A percentile compares a stretch with the other conserved stretches of the same genome.
Evolutionary conservation across 2,888 invertebrate species (phyloP).

Genomic region (Alloplasta piceator): DNA sequence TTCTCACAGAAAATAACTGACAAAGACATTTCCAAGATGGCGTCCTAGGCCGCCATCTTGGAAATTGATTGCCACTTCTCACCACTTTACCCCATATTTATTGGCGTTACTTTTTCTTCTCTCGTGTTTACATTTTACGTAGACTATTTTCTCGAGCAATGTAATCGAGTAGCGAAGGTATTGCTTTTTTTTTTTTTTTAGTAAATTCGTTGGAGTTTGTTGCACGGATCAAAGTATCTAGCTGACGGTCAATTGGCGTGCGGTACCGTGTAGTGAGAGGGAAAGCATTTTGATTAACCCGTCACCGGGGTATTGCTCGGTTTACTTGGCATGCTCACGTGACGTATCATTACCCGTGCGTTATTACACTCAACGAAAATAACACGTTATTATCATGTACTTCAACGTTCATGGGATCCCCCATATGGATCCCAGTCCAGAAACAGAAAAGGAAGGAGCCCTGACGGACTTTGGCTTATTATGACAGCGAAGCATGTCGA

Average conservation of each 20-base stretch:
- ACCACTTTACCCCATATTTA: no score
- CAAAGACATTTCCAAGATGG: no score
- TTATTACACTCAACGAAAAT: conserved; percentile 64
- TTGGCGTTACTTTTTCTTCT: no score
- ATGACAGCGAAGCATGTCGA: conserved; percentile 6
- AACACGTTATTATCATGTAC: conserved; percentile 66
- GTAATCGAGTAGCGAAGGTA: conserved; percentile 1
- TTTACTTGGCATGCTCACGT: conserved; percentile 7
- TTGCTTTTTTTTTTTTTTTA: no score
- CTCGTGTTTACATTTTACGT: not conserved
- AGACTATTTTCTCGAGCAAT: not conserved
- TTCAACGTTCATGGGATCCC: conserved; percentile 57
- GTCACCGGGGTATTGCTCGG: conserved; percentile 8
- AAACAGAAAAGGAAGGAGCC: not conserved
- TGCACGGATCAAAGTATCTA: not conserved
- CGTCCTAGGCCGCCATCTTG: no score
- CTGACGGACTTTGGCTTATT: not conserved
- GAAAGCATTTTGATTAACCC: not conserved
- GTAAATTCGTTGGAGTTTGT: no score
- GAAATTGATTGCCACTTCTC: no score
- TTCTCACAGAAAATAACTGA: no score
- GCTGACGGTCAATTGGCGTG: not conserved
- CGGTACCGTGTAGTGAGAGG: not conserved
- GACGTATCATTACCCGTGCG: conserved; percentile 57
- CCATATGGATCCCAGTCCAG: not conserved